Conservation (phyloP, 1,140 invertebrate genomes). For the Brachionus rubens region DNA sequence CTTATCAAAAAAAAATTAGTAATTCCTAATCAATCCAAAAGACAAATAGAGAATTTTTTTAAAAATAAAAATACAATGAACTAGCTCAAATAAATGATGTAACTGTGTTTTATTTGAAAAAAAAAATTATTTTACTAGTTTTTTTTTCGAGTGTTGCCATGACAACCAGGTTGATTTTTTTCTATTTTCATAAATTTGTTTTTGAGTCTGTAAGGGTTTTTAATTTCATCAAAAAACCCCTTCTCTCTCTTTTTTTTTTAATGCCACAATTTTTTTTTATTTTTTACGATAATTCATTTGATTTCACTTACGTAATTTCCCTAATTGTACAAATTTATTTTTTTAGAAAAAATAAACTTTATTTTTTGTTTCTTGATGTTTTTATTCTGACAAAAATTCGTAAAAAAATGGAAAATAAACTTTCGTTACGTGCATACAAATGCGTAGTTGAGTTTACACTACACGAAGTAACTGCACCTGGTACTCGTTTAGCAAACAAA, state of each 20-base stretch:
- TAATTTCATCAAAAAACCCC: not conserved
- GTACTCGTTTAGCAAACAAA: slow-evolving; percentile 56
- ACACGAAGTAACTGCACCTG: slow-evolving; percentile 55
- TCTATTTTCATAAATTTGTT: not conserved
- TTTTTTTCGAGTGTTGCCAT: not conserved
- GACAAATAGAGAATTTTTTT: too few relatives aligned
- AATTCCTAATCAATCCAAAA: too few relatives aligned
- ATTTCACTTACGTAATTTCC: too few relatives aligned
- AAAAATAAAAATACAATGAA: not conserved
- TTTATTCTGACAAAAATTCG: too few relatives aligned
- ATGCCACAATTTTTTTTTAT: too few relatives aligned
- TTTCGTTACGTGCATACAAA: slow-evolving; percentile 54
- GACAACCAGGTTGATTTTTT: slow-evolving; percentile 31
- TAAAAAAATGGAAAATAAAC: slow-evolving; percentile 49
- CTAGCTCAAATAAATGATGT: not conserved
- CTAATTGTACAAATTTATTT: too few relatives aligned
- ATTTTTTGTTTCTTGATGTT: not conserved
- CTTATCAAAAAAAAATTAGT: too few relatives aligned
- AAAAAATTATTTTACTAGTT: not conserved
- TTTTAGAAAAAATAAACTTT: not conserved
- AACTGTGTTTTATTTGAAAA: not conserved
- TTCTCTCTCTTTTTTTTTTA: too few relatives aligned
- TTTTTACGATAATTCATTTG: too few relatives aligned
- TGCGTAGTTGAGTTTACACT: slow-evolving; percentile 54
- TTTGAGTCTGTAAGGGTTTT: not conserved